Conservation (phyloP, 2,888 invertebrate genomes). For the Chaetoderma sp. region DNA sequence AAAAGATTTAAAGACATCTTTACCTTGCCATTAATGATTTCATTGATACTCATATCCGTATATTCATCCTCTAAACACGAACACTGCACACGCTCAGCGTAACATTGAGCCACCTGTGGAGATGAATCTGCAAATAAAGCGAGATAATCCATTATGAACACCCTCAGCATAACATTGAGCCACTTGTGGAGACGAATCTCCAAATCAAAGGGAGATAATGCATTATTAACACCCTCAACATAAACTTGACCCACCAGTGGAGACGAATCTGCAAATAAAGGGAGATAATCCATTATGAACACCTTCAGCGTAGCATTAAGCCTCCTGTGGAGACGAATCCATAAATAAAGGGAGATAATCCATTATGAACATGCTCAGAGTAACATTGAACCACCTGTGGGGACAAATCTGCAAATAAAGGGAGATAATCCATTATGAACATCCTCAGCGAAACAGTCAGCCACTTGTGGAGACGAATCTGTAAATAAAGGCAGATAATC, state of each 20-base stretch:
- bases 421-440: neutral
- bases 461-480: too few relatives aligned
- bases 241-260: conserved; percentile 69
- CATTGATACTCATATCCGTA: conserved; percentile 88
- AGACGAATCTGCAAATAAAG: conserved; percentile 51
- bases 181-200: too few relatives aligned
- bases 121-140: conserved; percentile 51
- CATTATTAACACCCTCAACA: conserved; percentile 37
- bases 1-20: too few relatives aligned
- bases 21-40: conserved; percentile 94
- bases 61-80: conserved; percentile 55
- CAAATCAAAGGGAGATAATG: too few relatives aligned
- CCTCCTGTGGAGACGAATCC: too few relatives aligned
- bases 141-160: neutral
- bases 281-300: neutral
- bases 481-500: neutral
- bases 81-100: conserved; percentile 41
- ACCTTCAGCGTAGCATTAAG: too few relatives aligned
- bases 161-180: too few relatives aligned
- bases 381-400: conserved; percentile 69
- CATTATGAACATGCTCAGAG: conserved; percentile 36
- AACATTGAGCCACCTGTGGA: conserved; percentile 68
- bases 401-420: conserved; percentile 51
- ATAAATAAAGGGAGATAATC: too few relatives aligned
- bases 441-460: too few relatives aligned